Evolutionary conservation across 1,140 invertebrate species (phyloP), one percentile per base, ranked within the genome.

Genomic region (Caligus rogercresseyi): DNA sequence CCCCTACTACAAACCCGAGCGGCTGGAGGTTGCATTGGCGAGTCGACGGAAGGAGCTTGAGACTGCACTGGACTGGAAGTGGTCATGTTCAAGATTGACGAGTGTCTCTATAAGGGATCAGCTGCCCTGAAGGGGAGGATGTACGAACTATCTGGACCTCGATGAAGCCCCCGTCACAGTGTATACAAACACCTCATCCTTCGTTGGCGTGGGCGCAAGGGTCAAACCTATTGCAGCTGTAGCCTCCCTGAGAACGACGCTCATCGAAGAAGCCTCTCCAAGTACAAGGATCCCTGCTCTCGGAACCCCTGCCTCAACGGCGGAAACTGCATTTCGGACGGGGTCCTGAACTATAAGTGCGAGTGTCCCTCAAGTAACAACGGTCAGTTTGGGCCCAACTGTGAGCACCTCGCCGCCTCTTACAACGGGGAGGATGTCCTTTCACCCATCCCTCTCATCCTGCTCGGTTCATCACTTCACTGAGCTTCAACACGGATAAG

Each of bases 131-230:
- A 66, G 80, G 84, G 63, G 72, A 51, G 83, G 84, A 1, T 89
- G 87, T 67, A 77, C 78, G 1, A 89, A 84, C 67, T 75, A 77
- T 18, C 72, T 90, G 57, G 80, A 81, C 65, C 82, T 82, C 66
- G 81, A 78, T 55, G 79, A 80, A 1, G 78, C 79, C n/a, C 84
- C 87, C 0, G 80, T 83, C 26, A 75, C 81, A 3, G 84, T 94
- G 0, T 91, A 85, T 68, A 89, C 90, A 0, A 94, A 94, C 69
- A 83, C 80, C 1, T 88, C 85, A 1, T 87, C 88, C 2, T 89
- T 93, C 69, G 85, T 93, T 4, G 89, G 89, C 0, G 85, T 94
- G 0, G 79, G 81, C 54, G 87, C 89, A 0, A 77, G 82, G 1
- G 80, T 89, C 0, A 79, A 85, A 69, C 81, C 87, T 0, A 76